Evolutionary conservation across 2,797 vertebrate species (phyloP).

Genomic region (Enteromius viviparus): DNA sequence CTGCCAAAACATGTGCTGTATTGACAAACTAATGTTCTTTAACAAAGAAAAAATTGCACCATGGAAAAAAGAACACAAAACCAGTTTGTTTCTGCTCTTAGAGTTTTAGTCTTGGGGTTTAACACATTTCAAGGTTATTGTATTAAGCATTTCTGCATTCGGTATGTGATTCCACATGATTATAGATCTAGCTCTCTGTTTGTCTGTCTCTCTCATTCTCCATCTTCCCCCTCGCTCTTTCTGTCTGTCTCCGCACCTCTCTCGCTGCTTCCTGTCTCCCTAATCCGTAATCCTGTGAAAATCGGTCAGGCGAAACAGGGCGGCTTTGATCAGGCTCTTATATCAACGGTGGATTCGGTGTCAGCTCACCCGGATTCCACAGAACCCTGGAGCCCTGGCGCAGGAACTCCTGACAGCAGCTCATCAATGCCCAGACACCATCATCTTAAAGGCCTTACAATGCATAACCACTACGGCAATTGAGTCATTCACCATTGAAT

Average conservation of each 20-base stretch:
- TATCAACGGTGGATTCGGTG: slow-evolving; percentile 77
- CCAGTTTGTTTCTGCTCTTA: not conserved
- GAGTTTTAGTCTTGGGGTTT: not conserved
- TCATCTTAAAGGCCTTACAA: not conserved
- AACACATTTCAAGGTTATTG: not conserved
- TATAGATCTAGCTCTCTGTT: slow-evolving; percentile 59
- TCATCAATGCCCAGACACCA: slow-evolving; percentile 4
- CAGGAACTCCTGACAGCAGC: slow-evolving; percentile 22
- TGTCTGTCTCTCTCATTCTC: slow-evolving; percentile 43
- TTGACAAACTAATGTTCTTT: not conserved
- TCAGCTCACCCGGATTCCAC: slow-evolving; percentile 78
- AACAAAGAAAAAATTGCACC: not conserved
- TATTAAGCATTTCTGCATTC: slow-evolving; percentile 45
- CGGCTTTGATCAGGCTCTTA: slow-evolving; percentile 83
- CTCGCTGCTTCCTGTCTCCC: slow-evolving; percentile 77
- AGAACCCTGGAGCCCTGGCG: slow-evolving; percentile 71
- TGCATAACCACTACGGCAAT: not conserved
- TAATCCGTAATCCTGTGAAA: slow-evolving; percentile 86
- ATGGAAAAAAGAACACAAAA: not conserved
- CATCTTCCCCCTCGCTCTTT: slow-evolving; percentile 61
- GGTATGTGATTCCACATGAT: slow-evolving; percentile 52
- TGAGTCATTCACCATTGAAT: not conserved
- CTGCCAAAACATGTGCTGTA: not conserved
- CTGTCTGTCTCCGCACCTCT: slow-evolving; percentile 70
- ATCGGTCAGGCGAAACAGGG: slow-evolving; percentile 81